phyloP scores from a whole-genome alignment of 2,888 invertebrate species.

The Oeneis ivallda region DNA sequence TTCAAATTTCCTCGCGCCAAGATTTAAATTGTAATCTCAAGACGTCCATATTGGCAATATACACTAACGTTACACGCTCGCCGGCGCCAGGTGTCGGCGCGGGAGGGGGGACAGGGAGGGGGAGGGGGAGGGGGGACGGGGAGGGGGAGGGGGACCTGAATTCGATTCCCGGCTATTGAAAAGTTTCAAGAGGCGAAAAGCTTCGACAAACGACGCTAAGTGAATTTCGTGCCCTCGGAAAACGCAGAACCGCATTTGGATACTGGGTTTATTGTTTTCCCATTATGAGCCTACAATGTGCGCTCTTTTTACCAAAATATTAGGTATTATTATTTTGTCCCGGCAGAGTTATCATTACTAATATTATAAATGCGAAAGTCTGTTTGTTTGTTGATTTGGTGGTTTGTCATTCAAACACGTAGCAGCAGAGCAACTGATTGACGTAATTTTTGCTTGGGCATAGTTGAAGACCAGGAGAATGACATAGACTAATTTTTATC shows the following conservation, averaged over 20 bases:
- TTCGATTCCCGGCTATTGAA: conserved; percentile 81
- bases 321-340: too few relatives aligned
- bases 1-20: conserved; percentile 9
- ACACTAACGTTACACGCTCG: conserved; percentile 45
- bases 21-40: conserved; percentile 30
- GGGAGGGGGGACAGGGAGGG: conserved; percentile 40
- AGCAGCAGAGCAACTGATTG: too few relatives aligned
- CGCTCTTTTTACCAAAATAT: too few relatives aligned
- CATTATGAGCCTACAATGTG: too few relatives aligned
- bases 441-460: too few relatives aligned
- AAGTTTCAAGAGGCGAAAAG: conserved; percentile 82
- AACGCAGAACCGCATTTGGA: conserved; percentile 57
- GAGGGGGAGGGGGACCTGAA: conserved; percentile 59
- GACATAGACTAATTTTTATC: too few relatives aligned
- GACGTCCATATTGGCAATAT: conserved; percentile 32
- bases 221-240: conserved; percentile 79
- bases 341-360: too few relatives aligned
- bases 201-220: conserved; percentile 83
- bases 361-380: too few relatives aligned
- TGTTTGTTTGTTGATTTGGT: too few relatives aligned
- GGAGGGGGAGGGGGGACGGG: conserved; percentile 51
- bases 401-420: too few relatives aligned
- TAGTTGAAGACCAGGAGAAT: too few relatives aligned
- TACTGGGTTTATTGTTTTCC: not conserved
- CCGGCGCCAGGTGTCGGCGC: conserved; percentile 32